Percentiles rank a stretch among this genome's conserved stretches.
phyloP scores from a whole-genome alignment of 2,888 invertebrate species.

The Rosalia funebris region DNA sequence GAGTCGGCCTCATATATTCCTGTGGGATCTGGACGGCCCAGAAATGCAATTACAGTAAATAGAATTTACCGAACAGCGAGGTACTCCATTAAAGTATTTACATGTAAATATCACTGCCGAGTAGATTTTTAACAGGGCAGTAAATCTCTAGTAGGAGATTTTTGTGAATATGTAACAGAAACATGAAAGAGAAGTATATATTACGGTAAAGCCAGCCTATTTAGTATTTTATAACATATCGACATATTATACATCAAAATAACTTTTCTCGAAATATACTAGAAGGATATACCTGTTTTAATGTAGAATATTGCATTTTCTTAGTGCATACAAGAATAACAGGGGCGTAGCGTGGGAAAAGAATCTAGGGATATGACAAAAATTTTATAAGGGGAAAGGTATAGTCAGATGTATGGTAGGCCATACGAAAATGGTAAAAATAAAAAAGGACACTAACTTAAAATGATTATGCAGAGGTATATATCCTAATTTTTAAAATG shows the following conservation, averaged over 20 bases:
- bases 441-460: too few relatives aligned
- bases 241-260: not conserved
- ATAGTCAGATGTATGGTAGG: too few relatives aligned
- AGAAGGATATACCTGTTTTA: too few relatives aligned
- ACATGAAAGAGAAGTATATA: not conserved
- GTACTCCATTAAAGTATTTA: constrained; percentile 11
- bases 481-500: too few relatives aligned
- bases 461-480: too few relatives aligned
- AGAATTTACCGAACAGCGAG: constrained; percentile 11
- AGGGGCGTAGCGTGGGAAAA: too few relatives aligned
- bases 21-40: constrained; percentile 2
- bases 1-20: constrained; percentile 13
- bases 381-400: too few relatives aligned
- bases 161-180: constrained; percentile 5
- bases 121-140: not conserved
- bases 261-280: not conserved
- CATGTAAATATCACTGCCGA: constrained; percentile 15
- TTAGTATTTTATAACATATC: constrained; percentile 2
- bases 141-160: constrained; percentile 5
- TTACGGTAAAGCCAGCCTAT: not conserved
- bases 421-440: too few relatives aligned
- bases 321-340: too few relatives aligned
- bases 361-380: too few relatives aligned
- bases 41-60: constrained; percentile 28
- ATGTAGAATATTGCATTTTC: too few relatives aligned